Conservation (phyloP, 2,797 vertebrate genomes). For the Sardinella longiceps region DNA sequence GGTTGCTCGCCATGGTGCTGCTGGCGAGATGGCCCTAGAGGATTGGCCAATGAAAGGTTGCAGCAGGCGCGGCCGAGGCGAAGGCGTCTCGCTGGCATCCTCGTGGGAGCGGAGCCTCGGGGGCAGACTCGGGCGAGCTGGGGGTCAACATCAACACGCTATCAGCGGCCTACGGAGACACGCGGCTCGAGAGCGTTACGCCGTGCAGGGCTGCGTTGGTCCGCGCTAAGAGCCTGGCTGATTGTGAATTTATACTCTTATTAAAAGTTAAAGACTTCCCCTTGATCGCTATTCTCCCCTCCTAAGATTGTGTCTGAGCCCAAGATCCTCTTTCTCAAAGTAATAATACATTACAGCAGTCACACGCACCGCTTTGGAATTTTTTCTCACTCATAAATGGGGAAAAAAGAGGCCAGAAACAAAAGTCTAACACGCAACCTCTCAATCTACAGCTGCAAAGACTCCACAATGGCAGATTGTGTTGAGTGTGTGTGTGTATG, state of each 20-base stretch:
- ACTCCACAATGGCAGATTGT: not conserved
- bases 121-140: slow-evolving; percentile 59
- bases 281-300: slow-evolving; percentile 40
- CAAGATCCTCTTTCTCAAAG: not conserved
- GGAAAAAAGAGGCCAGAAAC: not conserved
- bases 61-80: not conserved
- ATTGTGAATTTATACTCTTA: slow-evolving; percentile 59
- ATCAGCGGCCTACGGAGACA: slow-evolving; percentile 48
- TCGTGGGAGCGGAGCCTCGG: slow-evolving; percentile 48
- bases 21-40: not conserved
- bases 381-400: not conserved
- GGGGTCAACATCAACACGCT: slow-evolving; percentile 54
- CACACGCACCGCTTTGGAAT: not conserved
- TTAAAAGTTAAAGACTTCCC: slow-evolving; percentile 60
- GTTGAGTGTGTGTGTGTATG: not conserved
- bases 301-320: slow-evolving; percentile 20
- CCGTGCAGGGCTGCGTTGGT: slow-evolving; percentile 37
- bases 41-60: slow-evolving; percentile 34
- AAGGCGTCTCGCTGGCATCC: slow-evolving; percentile 38
- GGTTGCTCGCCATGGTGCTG: not conserved
- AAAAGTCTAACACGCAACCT: not conserved
- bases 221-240: slow-evolving; percentile 50
- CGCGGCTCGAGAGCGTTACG: slow-evolving; percentile 42
- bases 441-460: not conserved
- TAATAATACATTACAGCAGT: not conserved